phyloP scores from a whole-genome alignment of 2,888 invertebrate genomes.

The Chrysotoxum bicinctum region DNA sequence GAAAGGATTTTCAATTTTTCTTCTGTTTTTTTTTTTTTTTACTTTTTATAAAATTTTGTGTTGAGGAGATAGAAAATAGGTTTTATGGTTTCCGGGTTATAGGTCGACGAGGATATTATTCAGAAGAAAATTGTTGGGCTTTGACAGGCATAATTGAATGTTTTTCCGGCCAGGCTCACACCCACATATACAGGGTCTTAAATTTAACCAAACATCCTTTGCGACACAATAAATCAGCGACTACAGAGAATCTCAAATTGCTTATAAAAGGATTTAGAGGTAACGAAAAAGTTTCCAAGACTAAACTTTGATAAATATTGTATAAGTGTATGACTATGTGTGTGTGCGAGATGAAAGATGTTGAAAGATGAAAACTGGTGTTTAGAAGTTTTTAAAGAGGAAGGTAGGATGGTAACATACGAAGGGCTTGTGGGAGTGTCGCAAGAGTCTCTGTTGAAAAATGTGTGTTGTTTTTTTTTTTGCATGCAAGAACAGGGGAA shows the following conservation, averaged over 20 bases:
- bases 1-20: constrained; percentile 12
- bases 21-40: background rate
- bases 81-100: constrained; percentile 69
- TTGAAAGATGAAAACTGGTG: constrained; percentile 1
- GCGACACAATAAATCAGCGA: constrained; percentile 58
- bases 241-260: constrained; percentile 45
- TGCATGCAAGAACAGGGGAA: background rate
- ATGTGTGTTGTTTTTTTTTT: background rate
- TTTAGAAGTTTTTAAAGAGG: constrained; percentile 1
- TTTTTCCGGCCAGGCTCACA: constrained; percentile 14
- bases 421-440: background rate
- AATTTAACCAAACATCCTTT: constrained; percentile 52
- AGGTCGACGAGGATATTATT: constrained; percentile 54
- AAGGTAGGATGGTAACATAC: background rate
- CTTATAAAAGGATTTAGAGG: constrained; percentile 53
- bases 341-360: background rate
- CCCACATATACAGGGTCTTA: background rate
- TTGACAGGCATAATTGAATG: constrained; percentile 63
- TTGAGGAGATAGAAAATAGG: constrained; percentile 28
- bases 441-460: background rate
- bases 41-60: background rate
- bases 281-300: constrained; percentile 19
- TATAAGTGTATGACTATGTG: background rate
- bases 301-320: constrained; percentile 44
- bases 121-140: constrained; percentile 17